These are phyloP conservation scores for Vulpes lagopus DNA, from an alignment of 2,113 vertebrate genomes.

Conservation along the genomic window DNA sequence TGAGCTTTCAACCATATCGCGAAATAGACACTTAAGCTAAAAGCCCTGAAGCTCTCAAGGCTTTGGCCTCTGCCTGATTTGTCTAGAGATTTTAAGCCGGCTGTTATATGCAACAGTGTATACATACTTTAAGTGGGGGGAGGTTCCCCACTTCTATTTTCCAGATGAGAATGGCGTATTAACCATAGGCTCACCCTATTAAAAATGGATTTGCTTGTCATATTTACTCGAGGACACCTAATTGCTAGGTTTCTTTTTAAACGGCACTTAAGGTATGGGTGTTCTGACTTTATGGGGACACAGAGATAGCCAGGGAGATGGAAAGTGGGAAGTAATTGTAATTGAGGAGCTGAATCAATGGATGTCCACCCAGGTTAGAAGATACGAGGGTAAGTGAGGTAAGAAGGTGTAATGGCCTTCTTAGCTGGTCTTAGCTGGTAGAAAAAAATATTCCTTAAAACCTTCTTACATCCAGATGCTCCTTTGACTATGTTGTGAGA, in stretches of 20 bases:
- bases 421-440: neutral
- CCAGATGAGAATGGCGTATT: neutral
- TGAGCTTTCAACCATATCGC: neutral
- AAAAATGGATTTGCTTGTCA: neutral
- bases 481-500: neutral
- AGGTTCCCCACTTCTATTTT: neutral
- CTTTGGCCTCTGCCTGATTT: neutral
- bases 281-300: neutral
- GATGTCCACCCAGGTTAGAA: neutral
- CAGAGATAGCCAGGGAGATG: neutral
- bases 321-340: neutral
- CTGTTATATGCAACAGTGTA: neutral
- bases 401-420: too few species aligned
- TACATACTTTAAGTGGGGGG: neutral
- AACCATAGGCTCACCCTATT: neutral
- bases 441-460: neutral
- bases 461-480: neutral
- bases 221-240: neutral
- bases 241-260: neutral
- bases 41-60: neutral
- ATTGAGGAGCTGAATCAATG: neutral
- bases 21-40: slow-evolving; percentile 24
- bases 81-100: neutral
- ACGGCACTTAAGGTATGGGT: neutral
- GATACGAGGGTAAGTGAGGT: neutral